Evolutionary conservation across 2,797 vertebrate species (phyloP).

Genomic region (Darevskia mixta): DNA sequence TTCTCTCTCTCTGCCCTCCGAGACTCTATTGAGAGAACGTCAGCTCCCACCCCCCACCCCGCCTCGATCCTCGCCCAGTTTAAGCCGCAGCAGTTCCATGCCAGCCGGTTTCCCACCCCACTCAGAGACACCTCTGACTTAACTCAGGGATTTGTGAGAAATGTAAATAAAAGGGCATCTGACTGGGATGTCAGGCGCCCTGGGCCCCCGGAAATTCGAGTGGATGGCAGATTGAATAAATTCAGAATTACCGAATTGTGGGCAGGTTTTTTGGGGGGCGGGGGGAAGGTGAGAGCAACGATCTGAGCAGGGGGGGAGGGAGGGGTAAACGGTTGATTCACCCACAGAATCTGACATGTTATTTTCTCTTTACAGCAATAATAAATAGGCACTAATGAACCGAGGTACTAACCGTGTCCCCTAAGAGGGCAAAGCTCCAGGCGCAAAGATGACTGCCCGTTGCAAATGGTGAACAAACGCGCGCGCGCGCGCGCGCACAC

Average conservation of each 20-base stretch:
- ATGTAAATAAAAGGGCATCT: neutral
- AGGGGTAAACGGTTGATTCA: neutral
- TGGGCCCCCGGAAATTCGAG: neutral
- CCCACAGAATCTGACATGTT: neutral
- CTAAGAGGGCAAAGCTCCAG: slow-evolving; percentile 68
- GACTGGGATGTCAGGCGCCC: too few species aligned
- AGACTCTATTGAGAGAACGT: too few species aligned
- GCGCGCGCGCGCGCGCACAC: neutral
- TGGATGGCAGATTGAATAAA: neutral
- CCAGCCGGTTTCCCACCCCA: neutral
- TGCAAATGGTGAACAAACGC: slow-evolving; percentile 55
- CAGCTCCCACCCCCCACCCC: neutral
- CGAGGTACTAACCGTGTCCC: slow-evolving; percentile 58
- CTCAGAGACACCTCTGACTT: neutral
- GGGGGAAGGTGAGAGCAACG: too few species aligned
- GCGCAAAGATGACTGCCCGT: slow-evolving; percentile 64
- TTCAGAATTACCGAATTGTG: too few species aligned
- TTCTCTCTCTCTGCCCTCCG: neutral
- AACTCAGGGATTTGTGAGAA: neutral
- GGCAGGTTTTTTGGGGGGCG: neutral
- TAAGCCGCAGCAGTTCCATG: neutral
- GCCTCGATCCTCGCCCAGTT: too few species aligned
- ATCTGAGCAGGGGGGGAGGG: neutral
- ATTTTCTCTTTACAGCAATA: slow-evolving; percentile 50
- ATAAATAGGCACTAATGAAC: slow-evolving; percentile 67